Conservation (phyloP, 2,113 vertebrate species). For the Rhea americana region DNA sequence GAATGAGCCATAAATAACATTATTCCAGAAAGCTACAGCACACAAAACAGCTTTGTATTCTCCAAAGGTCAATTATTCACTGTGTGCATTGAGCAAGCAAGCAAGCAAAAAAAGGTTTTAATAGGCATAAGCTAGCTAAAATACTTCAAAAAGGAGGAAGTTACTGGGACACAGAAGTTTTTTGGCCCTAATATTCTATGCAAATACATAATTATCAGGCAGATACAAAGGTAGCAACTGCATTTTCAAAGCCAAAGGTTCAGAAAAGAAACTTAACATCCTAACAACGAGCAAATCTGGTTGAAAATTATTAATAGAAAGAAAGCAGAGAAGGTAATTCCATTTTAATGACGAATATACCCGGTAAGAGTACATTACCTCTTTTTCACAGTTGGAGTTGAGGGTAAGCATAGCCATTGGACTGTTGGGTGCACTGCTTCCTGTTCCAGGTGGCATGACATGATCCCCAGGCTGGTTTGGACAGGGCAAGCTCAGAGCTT, state of each 20-base stretch:
- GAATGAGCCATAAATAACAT: slow-evolving; percentile 61
- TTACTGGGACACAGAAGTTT: not conserved
- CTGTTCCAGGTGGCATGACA: slow-evolving; percentile 92
- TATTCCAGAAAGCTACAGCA: slow-evolving; percentile 59
- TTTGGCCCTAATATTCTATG: not conserved
- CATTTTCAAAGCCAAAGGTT: not conserved
- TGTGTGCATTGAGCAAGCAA: not conserved
- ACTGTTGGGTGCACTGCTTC: slow-evolving; percentile 98
- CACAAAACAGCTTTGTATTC: slow-evolving; percentile 60
- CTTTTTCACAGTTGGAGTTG: slow-evolving; percentile 91
- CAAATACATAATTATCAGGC: not conserved
- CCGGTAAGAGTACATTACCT: slow-evolving; percentile 68
- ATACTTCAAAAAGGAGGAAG: not conserved
- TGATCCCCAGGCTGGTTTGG: slow-evolving; percentile 91
- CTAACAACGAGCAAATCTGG: not conserved
- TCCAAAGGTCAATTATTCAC: slow-evolving; percentile 49
- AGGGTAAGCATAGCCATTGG: slow-evolving; percentile 98
- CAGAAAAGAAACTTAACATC: not conserved
- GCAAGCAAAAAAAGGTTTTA: not conserved
- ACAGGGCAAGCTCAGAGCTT: slow-evolving; percentile 93
- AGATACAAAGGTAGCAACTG: not conserved
- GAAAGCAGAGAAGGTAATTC: accelerated
- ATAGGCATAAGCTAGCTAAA: not conserved
- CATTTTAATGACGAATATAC: accelerated
- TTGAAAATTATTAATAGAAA: not conserved